Evolutionary conservation across 2,113 vertebrate genomes (phyloP).

Genomic region (Ochotona curzoniae): DNA sequence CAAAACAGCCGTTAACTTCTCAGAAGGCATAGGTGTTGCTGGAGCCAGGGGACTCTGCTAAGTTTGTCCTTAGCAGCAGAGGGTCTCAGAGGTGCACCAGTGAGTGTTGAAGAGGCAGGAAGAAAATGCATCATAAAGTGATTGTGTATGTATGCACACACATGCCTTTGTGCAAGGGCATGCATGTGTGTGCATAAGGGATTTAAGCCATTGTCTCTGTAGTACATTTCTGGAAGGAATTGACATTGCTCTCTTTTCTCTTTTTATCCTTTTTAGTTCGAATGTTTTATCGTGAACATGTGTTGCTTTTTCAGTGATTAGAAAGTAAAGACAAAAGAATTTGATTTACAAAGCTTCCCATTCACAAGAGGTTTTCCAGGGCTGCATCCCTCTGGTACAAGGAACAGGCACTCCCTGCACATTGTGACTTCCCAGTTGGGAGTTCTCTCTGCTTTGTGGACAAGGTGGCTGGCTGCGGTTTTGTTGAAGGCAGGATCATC

Average conservation of each 20-base stretch:
- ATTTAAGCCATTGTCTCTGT: not conserved
- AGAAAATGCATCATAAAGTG: not conserved
- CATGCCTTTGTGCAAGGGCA: no score
- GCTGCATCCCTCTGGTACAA: not conserved
- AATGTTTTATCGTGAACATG: not conserved
- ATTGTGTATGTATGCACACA: no score
- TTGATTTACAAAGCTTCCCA: not conserved
- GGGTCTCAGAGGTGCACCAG: not conserved
- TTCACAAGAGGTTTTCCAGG: not conserved
- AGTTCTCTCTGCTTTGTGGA: not conserved
- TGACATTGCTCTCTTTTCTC: not conserved
- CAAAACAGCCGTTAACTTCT: not conserved
- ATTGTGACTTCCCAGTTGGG: not conserved
- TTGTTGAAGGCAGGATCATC: not conserved
- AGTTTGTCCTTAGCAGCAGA: not conserved
- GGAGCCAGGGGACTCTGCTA: not conserved
- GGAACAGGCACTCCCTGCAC: not conserved
- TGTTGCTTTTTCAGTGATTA: not conserved
- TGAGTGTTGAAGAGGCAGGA: not conserved
- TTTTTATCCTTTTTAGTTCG: constrained; percentile 11
- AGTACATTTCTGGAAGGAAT: not conserved
- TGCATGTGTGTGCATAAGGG: not conserved
- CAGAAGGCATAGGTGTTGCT: not conserved
- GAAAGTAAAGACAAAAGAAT: constrained; percentile 5
- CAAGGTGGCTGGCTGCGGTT: not conserved